Base-by-base conservation (phyloP, 2,888 invertebrate species). In the Eilema caniola region DNA sequence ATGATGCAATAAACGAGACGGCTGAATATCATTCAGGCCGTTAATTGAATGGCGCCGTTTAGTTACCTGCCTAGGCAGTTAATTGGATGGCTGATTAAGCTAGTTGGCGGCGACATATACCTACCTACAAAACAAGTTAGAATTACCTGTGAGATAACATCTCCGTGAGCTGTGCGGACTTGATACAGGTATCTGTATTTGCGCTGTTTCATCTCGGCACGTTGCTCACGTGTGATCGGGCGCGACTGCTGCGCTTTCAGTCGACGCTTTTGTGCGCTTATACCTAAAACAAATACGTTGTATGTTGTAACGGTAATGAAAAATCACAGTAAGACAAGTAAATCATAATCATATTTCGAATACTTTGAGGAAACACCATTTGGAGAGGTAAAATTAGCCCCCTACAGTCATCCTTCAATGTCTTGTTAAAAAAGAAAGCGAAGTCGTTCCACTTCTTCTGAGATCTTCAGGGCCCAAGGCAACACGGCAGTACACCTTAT, bases 111-210 rank as follows among this genome's bases (percentile, higher is more conserved):
- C n/a, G n/a, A n/a, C n/a, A n/a, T n/a, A n/a, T n/a, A n/a, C n/a
- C n/a, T n/a, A n/a, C n/a, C n/a, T 14, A 41, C 3, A 16, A 41
- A 47, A 47, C 7, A 2, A 20, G 20, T 53, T 7, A 47, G 65
- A 61, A 37, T 53, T 88, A 97, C 98, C 97, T 98, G 98, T 80
- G 98, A 98, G 81, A 98, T 98, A 77, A 98, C 98, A 92, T 98
- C 98, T 20, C 98, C 98, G 84, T 98, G 98, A 37, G 98, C 97
- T 12, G 98, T 97, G 82, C 98, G 96, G 71, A 98, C 98, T 95
- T 98, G 98, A 94, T 98, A 98, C 78, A 98, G 94, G 88, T 98
- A 98, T 78, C 98, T 96, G 90, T 98, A 98, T 90, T 98, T 98
- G 88, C 97, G 97, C 90, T 98, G 98, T 69, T 97, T 96, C 91